A percentile compares a stretch with the other conserved stretches of the same genome.
These are phyloP conservation scores for Hydropotes inermis DNA, from an alignment of 2,113 vertebrate genomes.

Conservation along the genomic window DNA sequence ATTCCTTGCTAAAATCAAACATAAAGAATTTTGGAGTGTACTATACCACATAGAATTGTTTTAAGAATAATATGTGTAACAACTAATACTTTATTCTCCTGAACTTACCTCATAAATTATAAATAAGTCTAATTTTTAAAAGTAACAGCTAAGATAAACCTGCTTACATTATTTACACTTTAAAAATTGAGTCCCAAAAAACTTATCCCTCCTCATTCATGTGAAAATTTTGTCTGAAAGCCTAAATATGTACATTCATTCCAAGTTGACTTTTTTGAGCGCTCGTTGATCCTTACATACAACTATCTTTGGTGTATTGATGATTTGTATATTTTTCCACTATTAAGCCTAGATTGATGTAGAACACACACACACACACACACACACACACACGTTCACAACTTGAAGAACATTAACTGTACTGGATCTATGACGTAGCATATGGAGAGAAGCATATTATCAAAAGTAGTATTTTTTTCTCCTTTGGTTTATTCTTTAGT, in stretches of 20 bases:
- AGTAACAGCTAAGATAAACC: background rate
- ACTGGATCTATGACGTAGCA: background rate
- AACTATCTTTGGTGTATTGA: background rate
- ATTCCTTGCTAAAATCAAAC: background rate
- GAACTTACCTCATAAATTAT: background rate
- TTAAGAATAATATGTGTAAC: background rate
- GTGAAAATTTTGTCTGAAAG: background rate
- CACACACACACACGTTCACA: background rate
- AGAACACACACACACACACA: background rate
- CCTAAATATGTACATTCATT: background rate
- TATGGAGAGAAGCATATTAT: background rate
- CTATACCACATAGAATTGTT: background rate
- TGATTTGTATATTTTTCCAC: background rate
- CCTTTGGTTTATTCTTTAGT: background rate
- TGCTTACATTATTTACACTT: background rate
- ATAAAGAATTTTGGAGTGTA: background rate
- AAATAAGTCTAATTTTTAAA: background rate
- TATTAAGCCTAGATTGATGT: background rate
- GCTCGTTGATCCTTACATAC: background rate
- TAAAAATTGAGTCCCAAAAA: background rate
- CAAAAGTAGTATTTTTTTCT: background rate
- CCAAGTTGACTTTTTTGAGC: background rate
- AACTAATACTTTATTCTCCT: background rate
- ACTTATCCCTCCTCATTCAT: background rate
- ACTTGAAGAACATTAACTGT: background rate